Percentiles rank a stretch among this genome's conserved stretches.
phyloP scores from a whole-genome alignment of 2,888 invertebrate species.

The Tryphoninae sp. region DNA sequence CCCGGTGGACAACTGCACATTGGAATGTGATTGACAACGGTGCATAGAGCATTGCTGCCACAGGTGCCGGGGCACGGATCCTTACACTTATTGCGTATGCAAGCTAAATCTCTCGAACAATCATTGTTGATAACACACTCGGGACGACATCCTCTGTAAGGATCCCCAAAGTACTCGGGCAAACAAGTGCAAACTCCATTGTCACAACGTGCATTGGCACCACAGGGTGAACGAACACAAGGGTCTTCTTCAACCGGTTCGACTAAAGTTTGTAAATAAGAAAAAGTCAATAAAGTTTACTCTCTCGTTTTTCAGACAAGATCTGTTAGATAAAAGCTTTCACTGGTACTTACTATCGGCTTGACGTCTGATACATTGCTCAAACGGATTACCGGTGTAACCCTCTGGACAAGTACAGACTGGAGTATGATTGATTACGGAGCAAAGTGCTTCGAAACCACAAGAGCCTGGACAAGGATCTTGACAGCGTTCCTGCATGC shows the following conservation, averaged over 20 bases:
- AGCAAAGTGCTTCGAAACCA: slow-evolving; percentile 86
- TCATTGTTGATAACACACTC: slow-evolving; percentile 91
- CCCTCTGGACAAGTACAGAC: slow-evolving; percentile 85
- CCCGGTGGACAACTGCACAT: slow-evolving; percentile 85
- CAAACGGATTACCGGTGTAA: slow-evolving; percentile 87
- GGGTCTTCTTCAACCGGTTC: slow-evolving; percentile 87
- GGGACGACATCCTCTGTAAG: slow-evolving; percentile 88
- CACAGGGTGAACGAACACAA: slow-evolving; percentile 89
- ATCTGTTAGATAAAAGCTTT: background rate
- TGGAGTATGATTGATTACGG: slow-evolving; percentile 88
- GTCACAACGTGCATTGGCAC: slow-evolving; percentile 89
- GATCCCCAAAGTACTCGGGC: slow-evolving; percentile 87
- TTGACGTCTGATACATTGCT: slow-evolving; percentile 79
- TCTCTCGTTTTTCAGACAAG: background rate
- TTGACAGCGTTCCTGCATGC: slow-evolving; percentile 83
- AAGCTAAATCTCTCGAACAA: slow-evolving; percentile 88
- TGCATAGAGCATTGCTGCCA: slow-evolving; percentile 86
- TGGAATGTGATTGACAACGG: slow-evolving; percentile 83
- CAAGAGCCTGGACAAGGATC: slow-evolving; percentile 84
- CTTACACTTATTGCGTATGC: slow-evolving; percentile 89
- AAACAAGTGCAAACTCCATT: slow-evolving; percentile 90
- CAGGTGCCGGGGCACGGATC: slow-evolving; percentile 90
- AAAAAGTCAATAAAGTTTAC: background rate
- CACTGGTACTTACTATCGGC: slow-evolving; percentile 35
- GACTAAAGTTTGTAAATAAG: slow-evolving; percentile 82